Evolutionary conservation across 2,113 vertebrate species (phyloP), one percentile per base, ranked within the genome.

Genomic region (Pantherophis guttatus): DNA sequence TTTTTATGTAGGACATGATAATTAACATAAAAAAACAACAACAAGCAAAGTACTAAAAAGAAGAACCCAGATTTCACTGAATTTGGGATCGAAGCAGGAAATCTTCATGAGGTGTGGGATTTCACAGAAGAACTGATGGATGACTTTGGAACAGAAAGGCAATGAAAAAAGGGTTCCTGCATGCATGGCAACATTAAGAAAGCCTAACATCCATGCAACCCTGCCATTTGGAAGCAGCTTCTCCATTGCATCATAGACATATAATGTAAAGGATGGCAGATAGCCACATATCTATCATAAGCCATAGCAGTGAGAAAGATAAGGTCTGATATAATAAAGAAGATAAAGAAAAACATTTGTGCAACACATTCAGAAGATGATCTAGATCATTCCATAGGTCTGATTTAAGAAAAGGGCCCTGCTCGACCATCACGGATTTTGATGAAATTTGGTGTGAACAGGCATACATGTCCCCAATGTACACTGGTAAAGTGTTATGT

Each of bases 251-350:
- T 92, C 57, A 33, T 19, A 54, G 50, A 70, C 19, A 62, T 23
- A 12, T 92, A 92, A 53, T 75, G 59, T 9, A 92, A 52, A 19
- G 91, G 91, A 11, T 88, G 50, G 8, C 86, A 92, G 23, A 92
- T 92, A 62, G 91, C 91, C 33, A 88, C 58, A 55, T 75, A 92
- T 70, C 86, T 59, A 8, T 92, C 91, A 88, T 88, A 88, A 2
- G 86, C 58, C 91, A 92, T 88, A 33, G 29, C 86, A 26, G 58
- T 70, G 50, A 92, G 91, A 10, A 92, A n/a, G 29, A 88, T 75
- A 26, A 92, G 10, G 2, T 92, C 86, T 39, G 59, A 52, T 8
- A 86, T 70, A 11, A 87, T 15, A 44, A 33, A 33, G 33, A 87
- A 59, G 21, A 88, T 3, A 3, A 88, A 88, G 13, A 88, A 88